Evolutionary conservation across 2,113 vertebrate genomes (phyloP), one percentile per base, ranked within the genome.

Genomic region (Casuarius casuarius): DNA sequence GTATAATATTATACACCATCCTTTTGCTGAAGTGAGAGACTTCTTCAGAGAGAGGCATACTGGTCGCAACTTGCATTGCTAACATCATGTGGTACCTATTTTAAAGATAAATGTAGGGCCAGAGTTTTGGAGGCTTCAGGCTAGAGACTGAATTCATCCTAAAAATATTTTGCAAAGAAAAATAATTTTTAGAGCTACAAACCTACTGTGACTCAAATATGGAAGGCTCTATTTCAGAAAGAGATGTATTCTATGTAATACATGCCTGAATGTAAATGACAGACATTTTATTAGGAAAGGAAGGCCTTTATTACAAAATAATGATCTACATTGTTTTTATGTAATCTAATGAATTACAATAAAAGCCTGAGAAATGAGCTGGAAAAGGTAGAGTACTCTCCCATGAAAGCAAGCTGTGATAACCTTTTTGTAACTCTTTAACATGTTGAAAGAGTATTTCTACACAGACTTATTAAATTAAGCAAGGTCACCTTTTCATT

Each of bases 401-500:
- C 84, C 92, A 95, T 95, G 96, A 97, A 97, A 91, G 90, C 67
- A 19, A 91, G 79, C 91, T 96, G 49, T 84, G 89, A 95, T 97
- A 96, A 95, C 94, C 59, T 95, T 97, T 97, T 58, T 74, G 75
- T 95, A 97, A 95, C 78, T 97, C 87, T 96, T 97, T 96, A 97
- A 74, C 62, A 76, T 97, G 95, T 97, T 92, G 92, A 97, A 98
- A 98, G 90, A 95, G 42, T 91, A 97, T 97, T 97, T 98, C 90
- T 95, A 59, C 84, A 93, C 75, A 84, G 82, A 72, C 65, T 97
- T 97, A 96, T 97, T 98, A 96, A 95, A 97, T 97, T 97, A 97
- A 62, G 65, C 87, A 97, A 98, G 95, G 94, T 98, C 95, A 97
- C 95, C 91, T 98, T 98, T 97, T 93, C 72, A 88, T 98, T 96